phyloP scores from a whole-genome alignment of 1,140 invertebrate species.

The Plutomurus gul region DNA sequence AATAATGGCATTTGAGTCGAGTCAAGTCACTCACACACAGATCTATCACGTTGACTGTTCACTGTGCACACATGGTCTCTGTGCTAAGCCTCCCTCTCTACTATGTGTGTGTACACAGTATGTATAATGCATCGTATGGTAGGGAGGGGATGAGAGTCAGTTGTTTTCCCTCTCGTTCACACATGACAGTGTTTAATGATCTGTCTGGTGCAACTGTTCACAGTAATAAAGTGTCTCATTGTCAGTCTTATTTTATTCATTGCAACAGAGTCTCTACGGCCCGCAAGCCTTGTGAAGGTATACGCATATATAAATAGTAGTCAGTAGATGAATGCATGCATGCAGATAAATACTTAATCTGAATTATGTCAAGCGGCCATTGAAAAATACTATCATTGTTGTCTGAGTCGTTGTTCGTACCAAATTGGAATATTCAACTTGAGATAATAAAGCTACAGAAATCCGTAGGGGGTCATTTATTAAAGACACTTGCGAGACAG shows the following conservation, averaged over 20 bases:
- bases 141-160: too few species aligned
- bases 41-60: too few species aligned
- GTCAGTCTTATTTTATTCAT: constrained; percentile 3
- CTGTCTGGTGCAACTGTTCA: not conserved
- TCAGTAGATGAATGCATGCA: not conserved
- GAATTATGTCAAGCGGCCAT: not conserved
- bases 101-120: too few species aligned
- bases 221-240: constrained; percentile 2
- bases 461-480: constrained; percentile 20
- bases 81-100: too few species aligned
- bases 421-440: not conserved
- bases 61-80: too few species aligned
- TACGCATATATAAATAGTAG: too few species aligned
- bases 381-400: constrained; percentile 14
- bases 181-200: not conserved
- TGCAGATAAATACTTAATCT: not conserved
- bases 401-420: not conserved
- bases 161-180: not conserved
- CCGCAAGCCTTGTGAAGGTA: too few species aligned
- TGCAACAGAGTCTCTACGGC: too few species aligned
- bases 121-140: too few species aligned
- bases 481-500: not conserved
- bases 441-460: constrained; percentile 15
- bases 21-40: too few species aligned
- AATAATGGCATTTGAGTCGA: too few species aligned